Percentiles rank a stretch among this genome's conserved stretches.
Evolutionary conservation across 1,140 invertebrate genomes (phyloP).

Genomic region (Ladona fulva): DNA sequence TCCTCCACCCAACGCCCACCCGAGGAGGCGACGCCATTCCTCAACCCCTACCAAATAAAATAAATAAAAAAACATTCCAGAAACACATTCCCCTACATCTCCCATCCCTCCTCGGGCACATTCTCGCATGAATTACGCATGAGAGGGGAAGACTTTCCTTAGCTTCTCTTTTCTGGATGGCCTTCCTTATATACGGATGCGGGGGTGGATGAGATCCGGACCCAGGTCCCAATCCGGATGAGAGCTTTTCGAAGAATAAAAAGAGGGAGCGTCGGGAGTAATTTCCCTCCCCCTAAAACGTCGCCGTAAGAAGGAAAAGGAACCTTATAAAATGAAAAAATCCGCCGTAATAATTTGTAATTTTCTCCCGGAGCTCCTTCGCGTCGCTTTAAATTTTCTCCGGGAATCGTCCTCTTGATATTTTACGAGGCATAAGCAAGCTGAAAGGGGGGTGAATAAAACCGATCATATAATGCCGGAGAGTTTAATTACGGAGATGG

Average conservation of each 20-base stretch:
- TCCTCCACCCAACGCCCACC: too few relatives aligned
- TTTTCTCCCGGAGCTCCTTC: not conserved
- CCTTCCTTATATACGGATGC: not conserved
- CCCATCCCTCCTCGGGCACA: not conserved
- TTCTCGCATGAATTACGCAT: conserved; percentile 1
- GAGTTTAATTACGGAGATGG: too few relatives aligned
- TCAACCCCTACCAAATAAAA: too few relatives aligned
- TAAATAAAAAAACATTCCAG: too few relatives aligned
- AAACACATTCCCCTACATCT: not conserved
- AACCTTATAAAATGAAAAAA: not conserved
- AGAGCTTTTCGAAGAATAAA: not conserved
- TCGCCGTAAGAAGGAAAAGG: not conserved
- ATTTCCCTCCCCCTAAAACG: not conserved
- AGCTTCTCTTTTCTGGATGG: too few relatives aligned
- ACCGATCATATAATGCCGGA: too few relatives aligned
- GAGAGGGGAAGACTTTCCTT: not conserved
- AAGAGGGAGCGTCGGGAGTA: too few relatives aligned
- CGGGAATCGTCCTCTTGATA: too few relatives aligned
- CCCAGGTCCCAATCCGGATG: not conserved
- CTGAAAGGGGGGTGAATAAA: too few relatives aligned
- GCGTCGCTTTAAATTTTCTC: too few relatives aligned
- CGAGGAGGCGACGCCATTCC: too few relatives aligned
- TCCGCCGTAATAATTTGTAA: not conserved
- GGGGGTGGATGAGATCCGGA: not conserved
- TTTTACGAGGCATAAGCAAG: too few relatives aligned